phyloP scores from a whole-genome alignment of 2,113 vertebrate species.

The Macquaria australasica region DNA sequence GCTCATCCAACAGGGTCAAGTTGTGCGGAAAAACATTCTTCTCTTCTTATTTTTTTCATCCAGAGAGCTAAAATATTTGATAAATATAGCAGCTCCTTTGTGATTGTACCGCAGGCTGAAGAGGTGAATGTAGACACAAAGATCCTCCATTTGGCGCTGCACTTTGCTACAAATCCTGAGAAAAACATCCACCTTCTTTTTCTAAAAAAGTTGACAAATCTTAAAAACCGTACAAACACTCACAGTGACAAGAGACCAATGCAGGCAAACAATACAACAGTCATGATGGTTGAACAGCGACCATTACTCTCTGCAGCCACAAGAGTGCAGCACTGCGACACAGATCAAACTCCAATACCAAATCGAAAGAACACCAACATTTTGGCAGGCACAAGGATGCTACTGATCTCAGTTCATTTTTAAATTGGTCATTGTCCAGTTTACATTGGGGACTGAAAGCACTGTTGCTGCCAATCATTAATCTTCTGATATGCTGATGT shows the following conservation, averaged over 20 bases:
- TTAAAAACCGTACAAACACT: slow-evolving; percentile 76
- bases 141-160: slow-evolving; percentile 35
- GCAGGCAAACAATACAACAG: slow-evolving; percentile 71
- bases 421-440: slow-evolving; percentile 12
- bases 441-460: slow-evolving; percentile 36
- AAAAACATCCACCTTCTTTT: slow-evolving; percentile 37
- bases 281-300: slow-evolving; percentile 34
- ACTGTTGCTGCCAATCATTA: slow-evolving; percentile 1
- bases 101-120: neutral
- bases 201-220: slow-evolving; percentile 48
- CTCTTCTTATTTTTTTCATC: neutral
- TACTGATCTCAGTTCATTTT: slow-evolving; percentile 43
- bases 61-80: neutral
- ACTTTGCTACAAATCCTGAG: slow-evolving; percentile 75
- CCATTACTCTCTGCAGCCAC: slow-evolving; percentile 50
- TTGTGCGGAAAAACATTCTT: neutral
- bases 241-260: slow-evolving; percentile 69
- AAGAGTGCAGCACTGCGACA: slow-evolving; percentile 61
- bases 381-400: slow-evolving; percentile 40
- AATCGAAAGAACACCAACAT: slow-evolving; percentile 16
- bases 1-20: neutral
- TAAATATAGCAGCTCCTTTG: neutral
- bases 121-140: slow-evolving; percentile 27
- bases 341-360: slow-evolving; percentile 29
- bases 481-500: neutral